These are phyloP conservation scores for Chroicocephalus ridibundus DNA, from an alignment of 2,113 vertebrate genomes.

Conservation along the genomic window DNA sequence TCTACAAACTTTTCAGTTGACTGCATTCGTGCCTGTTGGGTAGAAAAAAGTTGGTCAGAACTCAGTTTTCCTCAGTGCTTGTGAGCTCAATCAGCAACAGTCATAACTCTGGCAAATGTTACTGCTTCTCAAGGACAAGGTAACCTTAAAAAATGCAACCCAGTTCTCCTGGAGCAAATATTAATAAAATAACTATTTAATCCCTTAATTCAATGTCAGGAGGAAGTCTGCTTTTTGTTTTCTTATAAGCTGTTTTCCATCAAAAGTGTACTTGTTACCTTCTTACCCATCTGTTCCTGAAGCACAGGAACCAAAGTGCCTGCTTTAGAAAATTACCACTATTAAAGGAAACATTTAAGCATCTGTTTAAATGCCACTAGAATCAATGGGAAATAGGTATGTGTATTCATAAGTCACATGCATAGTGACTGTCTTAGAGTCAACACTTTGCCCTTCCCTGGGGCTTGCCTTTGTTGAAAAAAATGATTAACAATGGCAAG, in stretches of 20 bases:
- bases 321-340: not conserved
- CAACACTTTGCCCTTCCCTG: not conserved
- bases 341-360: not conserved
- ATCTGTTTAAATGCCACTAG: not conserved
- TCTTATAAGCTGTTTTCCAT: not conserved
- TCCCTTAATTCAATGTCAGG: not conserved
- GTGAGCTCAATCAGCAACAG: not conserved
- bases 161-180: not conserved
- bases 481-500: not conserved
- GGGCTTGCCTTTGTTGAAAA: not conserved
- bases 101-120: not conserved
- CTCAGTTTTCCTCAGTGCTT: not conserved
- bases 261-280: not conserved
- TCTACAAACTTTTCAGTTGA: not conserved
- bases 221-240: not conserved
- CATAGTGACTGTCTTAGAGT: not conserved
- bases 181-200: not conserved
- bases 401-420: not conserved
- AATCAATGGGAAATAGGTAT: not conserved
- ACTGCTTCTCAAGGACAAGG: not conserved
- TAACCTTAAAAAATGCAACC: not conserved
- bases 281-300: not conserved
- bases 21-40: not conserved
- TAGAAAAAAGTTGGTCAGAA: not conserved
- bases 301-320: not conserved